phyloP scores from a whole-genome alignment of 2,797 vertebrate species.

The Lithobates pipiens region DNA sequence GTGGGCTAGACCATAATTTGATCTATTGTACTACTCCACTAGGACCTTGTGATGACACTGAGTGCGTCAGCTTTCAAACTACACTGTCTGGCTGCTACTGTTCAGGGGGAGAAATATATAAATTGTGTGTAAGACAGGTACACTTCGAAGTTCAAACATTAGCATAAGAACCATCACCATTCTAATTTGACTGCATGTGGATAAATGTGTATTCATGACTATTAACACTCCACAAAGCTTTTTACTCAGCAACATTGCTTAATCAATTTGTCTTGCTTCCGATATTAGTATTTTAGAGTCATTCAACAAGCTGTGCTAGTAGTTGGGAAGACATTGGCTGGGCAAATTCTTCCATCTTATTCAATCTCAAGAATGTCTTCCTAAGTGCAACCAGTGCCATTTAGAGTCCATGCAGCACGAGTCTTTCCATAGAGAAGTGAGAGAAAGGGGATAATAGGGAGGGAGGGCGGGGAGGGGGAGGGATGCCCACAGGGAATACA shows the following conservation, averaged over 20 bases:
- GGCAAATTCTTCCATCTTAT: conserved; percentile 33
- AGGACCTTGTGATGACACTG: too few species aligned
- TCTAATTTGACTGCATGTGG: too few species aligned
- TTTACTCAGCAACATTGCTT: not conserved
- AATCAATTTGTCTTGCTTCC: conserved; percentile 12
- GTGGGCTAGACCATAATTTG: too few species aligned
- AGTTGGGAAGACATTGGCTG: not conserved
- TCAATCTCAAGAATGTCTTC: conserved; percentile 31
- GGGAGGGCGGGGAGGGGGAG: not conserved
- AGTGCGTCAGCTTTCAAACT: too few species aligned
- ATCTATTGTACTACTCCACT: too few species aligned
- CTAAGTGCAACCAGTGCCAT: conserved; percentile 41
- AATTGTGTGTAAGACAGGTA: not conserved
- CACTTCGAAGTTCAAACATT: not conserved
- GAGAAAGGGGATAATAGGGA: not conserved
- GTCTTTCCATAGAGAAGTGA: conserved; percentile 21
- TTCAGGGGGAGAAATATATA: too few species aligned
- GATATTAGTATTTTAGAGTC: conserved; percentile 11
- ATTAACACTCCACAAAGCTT: not conserved
- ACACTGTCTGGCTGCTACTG: too few species aligned
- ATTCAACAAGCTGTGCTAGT: conserved; percentile 2
- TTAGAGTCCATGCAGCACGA: conserved; percentile 64
- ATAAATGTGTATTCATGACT: not conserved
- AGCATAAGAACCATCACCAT: not conserved
- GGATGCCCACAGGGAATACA: not conserved